Base-by-base conservation (phyloP, 53 echinoderm and acorn worm genomes). In the Holothuria leucospilota region DNA sequence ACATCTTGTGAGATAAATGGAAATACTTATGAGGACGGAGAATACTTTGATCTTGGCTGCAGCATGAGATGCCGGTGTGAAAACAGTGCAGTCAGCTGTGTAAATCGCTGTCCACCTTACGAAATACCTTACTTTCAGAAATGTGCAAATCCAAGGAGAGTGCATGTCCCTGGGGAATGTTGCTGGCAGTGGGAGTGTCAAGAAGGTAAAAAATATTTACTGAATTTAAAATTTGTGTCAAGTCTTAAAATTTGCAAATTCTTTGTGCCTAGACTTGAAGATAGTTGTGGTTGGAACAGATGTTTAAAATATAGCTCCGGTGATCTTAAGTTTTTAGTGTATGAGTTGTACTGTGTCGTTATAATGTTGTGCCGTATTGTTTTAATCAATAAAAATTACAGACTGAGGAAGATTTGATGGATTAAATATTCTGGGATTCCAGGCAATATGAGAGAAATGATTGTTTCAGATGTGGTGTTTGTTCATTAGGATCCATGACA, bases 151-250 rank as follows among this genome's bases (percentile, higher is more conserved):
- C 98, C 98, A 2, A 93, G 86, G 39, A 83, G 71, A 68, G 95
- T 99, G 1, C 84, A 92, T 71, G 84, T 99, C 42, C 92, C 95
- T 0, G 99, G 95, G 13, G 99, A 99, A 65, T 99, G 99, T 71
- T 98, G 99, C 53, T 86, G 83, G 89, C 99, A 99, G 81, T 99
- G 99, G 99, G 94, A 99, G 59, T 98, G 98, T 87, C 82, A 87
- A 75, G 73, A 82, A 66, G 67, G 83, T 83, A 83, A 12, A 4
- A 0, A 72, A 13, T 10, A 28, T 30, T 67, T 13, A 16, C 0
- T 6, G 64, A 64, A 64, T 49, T 49, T 11, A 49, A 49, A 49
- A 49, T 46, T 11, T 46, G 46, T 46, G 46, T 3, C 46, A 46
- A 46, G 46, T 11, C 11, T 46, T 46, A 46, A 46, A 11, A 46